These are phyloP conservation scores for Aythya fuligula DNA, from an alignment of 2,797 vertebrate genomes.

Conservation along the genomic window DNA sequence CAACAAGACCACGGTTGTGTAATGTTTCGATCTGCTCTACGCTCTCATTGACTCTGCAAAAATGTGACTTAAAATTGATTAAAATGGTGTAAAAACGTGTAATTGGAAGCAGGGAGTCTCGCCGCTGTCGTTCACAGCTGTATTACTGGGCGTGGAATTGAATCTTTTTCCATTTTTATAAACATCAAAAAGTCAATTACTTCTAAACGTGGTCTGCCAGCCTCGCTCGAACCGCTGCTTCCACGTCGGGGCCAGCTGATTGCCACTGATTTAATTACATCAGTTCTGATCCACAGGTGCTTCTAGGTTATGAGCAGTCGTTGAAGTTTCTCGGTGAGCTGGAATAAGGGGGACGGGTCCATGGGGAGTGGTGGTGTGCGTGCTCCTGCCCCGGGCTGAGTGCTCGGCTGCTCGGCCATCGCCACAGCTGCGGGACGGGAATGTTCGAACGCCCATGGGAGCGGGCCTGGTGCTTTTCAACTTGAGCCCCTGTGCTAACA, in stretches of 20 bases:
- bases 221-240: not conserved
- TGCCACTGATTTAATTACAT: not conserved
- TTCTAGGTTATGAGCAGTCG: not conserved
- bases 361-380: accelerated
- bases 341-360: not conserved
- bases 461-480: not conserved
- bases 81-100: not conserved
- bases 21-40: not conserved
- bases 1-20: not conserved
- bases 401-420: not conserved
- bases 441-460: not conserved
- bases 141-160: not conserved
- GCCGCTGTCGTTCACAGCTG: not conserved
- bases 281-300: not conserved
- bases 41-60: not conserved
- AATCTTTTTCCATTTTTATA: not conserved
- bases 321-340: not conserved
- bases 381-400: not conserved
- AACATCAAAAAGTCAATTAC: slow-evolving; percentile 11
- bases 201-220: not conserved
- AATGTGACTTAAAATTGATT: slow-evolving; percentile 15
- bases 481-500: not conserved
- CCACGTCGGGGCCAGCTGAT: not conserved
- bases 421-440: not conserved
- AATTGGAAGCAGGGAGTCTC: not conserved